These are phyloP conservation scores for Ceramica pisi DNA, from an alignment of 2,888 invertebrate genomes.

Conservation along the genomic window DNA sequence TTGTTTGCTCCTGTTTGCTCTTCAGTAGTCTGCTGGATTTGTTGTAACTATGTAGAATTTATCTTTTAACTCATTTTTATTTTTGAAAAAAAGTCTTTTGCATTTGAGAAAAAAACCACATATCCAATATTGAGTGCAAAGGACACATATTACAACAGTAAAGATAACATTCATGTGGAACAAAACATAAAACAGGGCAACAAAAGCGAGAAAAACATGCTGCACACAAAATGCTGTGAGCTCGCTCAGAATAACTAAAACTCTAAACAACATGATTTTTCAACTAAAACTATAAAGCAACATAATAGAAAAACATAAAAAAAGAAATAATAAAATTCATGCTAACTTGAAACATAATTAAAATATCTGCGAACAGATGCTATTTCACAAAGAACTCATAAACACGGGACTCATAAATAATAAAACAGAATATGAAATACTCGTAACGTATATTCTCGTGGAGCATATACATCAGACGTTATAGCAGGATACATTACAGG, in stretches of 20 bases:
- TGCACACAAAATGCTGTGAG: conserved; percentile 8
- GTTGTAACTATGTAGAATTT: no score
- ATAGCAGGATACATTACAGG: conserved; percentile 35
- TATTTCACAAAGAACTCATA: conserved; percentile 52
- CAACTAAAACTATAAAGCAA: conserved; percentile 28
- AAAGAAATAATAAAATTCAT: conserved; percentile 28
- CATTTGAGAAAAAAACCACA: neutral
- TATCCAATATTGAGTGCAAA: neutral
- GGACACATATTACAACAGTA: neutral
- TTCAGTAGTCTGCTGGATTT: neutral
- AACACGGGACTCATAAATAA: conserved; percentile 49
- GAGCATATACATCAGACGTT: conserved; percentile 9
- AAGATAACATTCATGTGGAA: neutral
- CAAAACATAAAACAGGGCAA: neutral
- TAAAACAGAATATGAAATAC: conserved; percentile 45
- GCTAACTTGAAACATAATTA: conserved; percentile 45
- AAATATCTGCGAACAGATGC: conserved; percentile 55
- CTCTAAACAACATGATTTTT: conserved; percentile 8
- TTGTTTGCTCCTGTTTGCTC: neutral
- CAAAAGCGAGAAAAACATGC: neutral
- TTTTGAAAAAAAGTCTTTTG: neutral
- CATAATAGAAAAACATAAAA: conserved; percentile 6
- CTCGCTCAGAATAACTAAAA: conserved; percentile 16
- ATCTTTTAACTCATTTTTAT: no score
- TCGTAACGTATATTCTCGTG: conserved; percentile 21